phyloP scores from a whole-genome alignment of 2,797 vertebrate genomes.

The Cossypha polioptera region DNA sequence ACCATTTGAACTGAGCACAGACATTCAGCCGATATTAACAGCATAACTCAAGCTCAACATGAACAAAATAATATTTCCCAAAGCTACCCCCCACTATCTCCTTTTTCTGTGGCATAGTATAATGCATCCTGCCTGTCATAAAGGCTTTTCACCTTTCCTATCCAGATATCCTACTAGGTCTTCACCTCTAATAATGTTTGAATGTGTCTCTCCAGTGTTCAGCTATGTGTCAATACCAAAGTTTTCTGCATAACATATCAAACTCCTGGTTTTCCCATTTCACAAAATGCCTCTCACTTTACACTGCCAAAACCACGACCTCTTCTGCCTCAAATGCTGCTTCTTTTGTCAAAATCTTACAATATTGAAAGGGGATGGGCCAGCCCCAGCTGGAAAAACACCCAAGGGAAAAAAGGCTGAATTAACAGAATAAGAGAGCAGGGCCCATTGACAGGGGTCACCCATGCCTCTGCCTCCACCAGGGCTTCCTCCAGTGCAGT shows the following conservation, averaged over 20 bases:
- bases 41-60: not conserved
- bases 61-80: not conserved
- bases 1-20: not conserved
- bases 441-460: fast-evolving
- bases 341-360: not conserved
- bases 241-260: not conserved
- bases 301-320: not conserved
- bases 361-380: not conserved
- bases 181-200: not conserved
- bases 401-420: not conserved
- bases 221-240: not conserved
- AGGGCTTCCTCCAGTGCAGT: fast-evolving
- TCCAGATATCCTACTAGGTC: not conserved
- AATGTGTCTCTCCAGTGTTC: not conserved
- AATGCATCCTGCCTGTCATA: not conserved
- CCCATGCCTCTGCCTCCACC: not conserved
- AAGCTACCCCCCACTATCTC: fast-evolving
- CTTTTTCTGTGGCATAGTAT: not conserved
- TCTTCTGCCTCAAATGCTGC: not conserved
- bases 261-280: not conserved
- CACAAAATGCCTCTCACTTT: not conserved
- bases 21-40: not conserved
- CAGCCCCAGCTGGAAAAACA: not conserved
- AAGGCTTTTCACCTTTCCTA: not conserved
- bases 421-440: not conserved